These are phyloP conservation scores for Lasioglossum figueresi DNA, from an alignment of 2,888 invertebrate genomes.

Conservation along the genomic window DNA sequence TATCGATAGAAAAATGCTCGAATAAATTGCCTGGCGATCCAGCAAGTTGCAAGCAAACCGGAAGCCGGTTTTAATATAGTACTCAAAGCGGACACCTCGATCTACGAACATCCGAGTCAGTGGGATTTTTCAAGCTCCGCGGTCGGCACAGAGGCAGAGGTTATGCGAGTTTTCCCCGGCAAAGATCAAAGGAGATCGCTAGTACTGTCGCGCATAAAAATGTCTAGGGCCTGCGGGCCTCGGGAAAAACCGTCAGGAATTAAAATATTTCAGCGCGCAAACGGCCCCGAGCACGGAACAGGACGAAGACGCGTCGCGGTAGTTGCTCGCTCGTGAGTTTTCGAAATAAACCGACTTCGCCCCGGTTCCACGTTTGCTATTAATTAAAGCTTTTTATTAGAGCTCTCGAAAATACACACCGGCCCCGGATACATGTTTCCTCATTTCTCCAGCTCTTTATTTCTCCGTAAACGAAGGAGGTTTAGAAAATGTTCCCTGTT, in stretches of 20 bases:
- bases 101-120: not conserved
- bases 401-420: slow-evolving; percentile 2
- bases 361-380: not conserved
- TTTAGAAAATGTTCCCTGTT: not conserved
- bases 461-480: not conserved
- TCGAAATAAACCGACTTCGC: not conserved
- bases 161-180: not conserved
- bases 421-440: not conserved
- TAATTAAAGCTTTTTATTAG: slow-evolving; percentile 6
- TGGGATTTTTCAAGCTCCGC: not conserved
- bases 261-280: slow-evolving; percentile 2
- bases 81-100: not conserved
- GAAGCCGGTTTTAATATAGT: no score
- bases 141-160: not conserved
- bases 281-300: not conserved
- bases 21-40: no score
- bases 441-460: not conserved
- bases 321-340: not conserved
- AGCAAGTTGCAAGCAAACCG: no score
- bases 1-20: no score
- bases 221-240: not conserved
- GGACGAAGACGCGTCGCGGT: not conserved
- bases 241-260: not conserved
- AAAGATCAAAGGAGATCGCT: not conserved
- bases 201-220: slow-evolving; percentile 6